phyloP scores from a whole-genome alignment of 1,140 invertebrate genomes.

The Berghia stephanieae region DNA sequence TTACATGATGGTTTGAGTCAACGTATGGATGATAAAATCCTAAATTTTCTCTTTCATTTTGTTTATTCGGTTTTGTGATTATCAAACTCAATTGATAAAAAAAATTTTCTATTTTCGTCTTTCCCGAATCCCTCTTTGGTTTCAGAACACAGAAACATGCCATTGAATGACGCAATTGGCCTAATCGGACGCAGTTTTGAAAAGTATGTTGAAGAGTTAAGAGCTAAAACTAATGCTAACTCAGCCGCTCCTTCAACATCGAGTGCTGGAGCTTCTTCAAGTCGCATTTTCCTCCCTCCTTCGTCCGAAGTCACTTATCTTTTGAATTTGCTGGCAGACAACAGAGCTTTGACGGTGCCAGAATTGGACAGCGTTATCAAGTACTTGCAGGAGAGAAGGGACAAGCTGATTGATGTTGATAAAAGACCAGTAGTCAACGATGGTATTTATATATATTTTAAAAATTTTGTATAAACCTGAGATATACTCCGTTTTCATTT shows the following conservation, averaged over 20 bases:
- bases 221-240: constrained; percentile 42
- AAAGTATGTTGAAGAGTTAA: constrained; percentile 73
- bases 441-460: too few relatives aligned
- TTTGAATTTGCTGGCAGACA: constrained; percentile 82
- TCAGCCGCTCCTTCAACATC: constrained; percentile 26
- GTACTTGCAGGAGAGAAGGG: constrained; percentile 80
- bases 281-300: constrained; percentile 43
- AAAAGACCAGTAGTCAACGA: constrained; percentile 26
- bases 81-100: background rate
- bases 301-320: constrained; percentile 72
- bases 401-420: constrained; percentile 62
- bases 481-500: too few relatives aligned
- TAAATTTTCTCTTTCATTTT: background rate
- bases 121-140: constrained; percentile 22
- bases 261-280: constrained; percentile 22
- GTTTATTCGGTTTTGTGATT: background rate
- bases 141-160: constrained; percentile 92
- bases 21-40: too few relatives aligned
- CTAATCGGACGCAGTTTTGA: constrained; percentile 83
- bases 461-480: too few relatives aligned
- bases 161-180: constrained; percentile 86
- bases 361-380: constrained; percentile 84
- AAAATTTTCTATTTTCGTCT: background rate
- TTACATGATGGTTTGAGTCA: too few relatives aligned
- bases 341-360: constrained; percentile 78